Evolutionary conservation across 1,140 invertebrate genomes (phyloP).

Genomic region (Brevipalpus yothersi): DNA sequence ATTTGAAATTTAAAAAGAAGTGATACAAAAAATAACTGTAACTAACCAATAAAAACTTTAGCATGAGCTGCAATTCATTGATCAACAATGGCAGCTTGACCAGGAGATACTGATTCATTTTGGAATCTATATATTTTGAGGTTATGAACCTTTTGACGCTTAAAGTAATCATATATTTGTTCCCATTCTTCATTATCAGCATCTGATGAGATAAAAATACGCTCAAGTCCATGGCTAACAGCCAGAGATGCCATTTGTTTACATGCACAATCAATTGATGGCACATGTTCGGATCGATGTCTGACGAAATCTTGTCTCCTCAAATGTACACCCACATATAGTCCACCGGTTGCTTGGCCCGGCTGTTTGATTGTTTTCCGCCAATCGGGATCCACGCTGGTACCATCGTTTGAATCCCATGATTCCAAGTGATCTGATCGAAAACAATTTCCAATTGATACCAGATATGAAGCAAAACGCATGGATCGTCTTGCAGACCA

Average conservation of each 20-base stretch:
- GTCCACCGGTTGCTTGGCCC: slow-evolving; percentile 33
- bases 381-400: slow-evolving; percentile 31
- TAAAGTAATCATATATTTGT: background rate
- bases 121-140: background rate
- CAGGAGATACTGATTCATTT: slow-evolving; percentile 33
- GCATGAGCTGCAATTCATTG: slow-evolving; percentile 81
- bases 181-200: slow-evolving; percentile 21
- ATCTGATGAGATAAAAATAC: slow-evolving; percentile 48
- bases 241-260: slow-evolving; percentile 30
- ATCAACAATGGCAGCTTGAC: slow-evolving; percentile 75
- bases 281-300: slow-evolving; percentile 36
- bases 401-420: slow-evolving; percentile 33
- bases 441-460: slow-evolving; percentile 41
- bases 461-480: slow-evolving; percentile 48
- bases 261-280: slow-evolving; percentile 39
- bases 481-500: slow-evolving; percentile 73
- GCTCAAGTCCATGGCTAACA: background rate
- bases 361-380: slow-evolving; percentile 29
- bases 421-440: slow-evolving; percentile 40
- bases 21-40: no score
- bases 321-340: slow-evolving; percentile 54
- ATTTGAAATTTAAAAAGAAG: no score
- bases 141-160: background rate
- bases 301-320: slow-evolving; percentile 55
- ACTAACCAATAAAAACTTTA: slow-evolving; percentile 46